Evolutionary conservation across 2,113 vertebrate genomes (phyloP).

Genomic region (Pyxicephalus adspersus): DNA sequence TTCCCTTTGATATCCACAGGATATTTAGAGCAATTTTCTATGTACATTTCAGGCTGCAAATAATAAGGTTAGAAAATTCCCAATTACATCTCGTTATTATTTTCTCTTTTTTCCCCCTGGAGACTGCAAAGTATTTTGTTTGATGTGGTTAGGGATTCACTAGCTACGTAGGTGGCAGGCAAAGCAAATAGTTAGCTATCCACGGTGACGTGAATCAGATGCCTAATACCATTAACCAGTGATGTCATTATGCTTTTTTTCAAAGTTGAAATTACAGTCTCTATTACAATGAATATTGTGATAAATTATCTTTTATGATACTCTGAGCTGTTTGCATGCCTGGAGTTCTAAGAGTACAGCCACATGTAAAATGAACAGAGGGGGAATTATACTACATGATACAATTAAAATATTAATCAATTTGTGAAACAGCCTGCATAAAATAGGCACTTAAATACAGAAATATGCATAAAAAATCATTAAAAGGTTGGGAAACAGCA

Average conservation of each 20-base stretch:
- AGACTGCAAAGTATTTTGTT: slow-evolving; percentile 40
- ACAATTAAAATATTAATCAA: too few species aligned
- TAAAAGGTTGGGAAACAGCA: too few species aligned
- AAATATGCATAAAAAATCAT: too few species aligned
- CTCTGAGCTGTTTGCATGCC: neutral
- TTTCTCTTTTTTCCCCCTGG: slow-evolving; percentile 3
- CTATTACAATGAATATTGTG: neutral
- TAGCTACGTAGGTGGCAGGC: slow-evolving; percentile 19
- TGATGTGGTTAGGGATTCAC: slow-evolving; percentile 51
- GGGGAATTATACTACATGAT: too few species aligned
- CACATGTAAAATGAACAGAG: too few species aligned
- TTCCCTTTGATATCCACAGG: slow-evolving; percentile 30
- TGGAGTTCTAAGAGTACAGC: neutral
- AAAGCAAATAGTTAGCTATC: slow-evolving; percentile 33
- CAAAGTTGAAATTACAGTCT: slow-evolving; percentile 33
- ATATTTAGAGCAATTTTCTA: slow-evolving; percentile 41
- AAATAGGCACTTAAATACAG: too few species aligned
- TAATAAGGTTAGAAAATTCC: slow-evolving; percentile 49
- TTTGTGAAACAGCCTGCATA: too few species aligned
- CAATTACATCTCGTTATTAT: slow-evolving; percentile 49
- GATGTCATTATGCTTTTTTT: slow-evolving; percentile 47
- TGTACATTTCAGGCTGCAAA: slow-evolving; percentile 34
- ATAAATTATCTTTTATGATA: slow-evolving; percentile 28
- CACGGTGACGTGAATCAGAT: slow-evolving; percentile 41
- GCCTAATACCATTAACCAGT: slow-evolving; percentile 44